phyloP scores from a whole-genome alignment of 53 echinoderm and acorn worm genomes.

The Paelopatides confundens region DNA sequence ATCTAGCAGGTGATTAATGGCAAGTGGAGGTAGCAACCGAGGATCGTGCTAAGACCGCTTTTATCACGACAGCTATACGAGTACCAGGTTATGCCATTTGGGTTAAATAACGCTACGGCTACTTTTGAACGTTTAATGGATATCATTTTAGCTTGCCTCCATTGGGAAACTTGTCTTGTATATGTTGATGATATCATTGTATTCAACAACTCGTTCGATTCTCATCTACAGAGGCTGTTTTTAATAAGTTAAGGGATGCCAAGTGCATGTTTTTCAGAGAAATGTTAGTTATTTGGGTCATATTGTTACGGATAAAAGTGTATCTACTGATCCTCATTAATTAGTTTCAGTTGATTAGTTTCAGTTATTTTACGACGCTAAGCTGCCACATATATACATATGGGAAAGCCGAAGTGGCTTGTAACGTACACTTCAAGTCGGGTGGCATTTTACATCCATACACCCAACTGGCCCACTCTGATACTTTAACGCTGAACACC shows the following conservation, averaged over 20 bases:
- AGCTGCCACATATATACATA: too few species aligned
- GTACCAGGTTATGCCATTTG: neutral
- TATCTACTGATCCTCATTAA: neutral
- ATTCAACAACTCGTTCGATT: neutral
- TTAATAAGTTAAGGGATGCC: neutral
- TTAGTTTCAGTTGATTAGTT: too few species aligned
- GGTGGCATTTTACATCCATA: too few species aligned
- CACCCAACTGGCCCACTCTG: too few species aligned
- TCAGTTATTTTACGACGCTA: too few species aligned
- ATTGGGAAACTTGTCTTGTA: constrained; percentile 15
- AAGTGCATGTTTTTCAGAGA: constrained; percentile 36
- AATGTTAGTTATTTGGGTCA: constrained; percentile 67
- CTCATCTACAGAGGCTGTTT: constrained; percentile 12
- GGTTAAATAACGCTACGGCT: neutral
- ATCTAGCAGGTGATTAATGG: constrained; percentile 4
- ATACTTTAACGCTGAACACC: too few species aligned
- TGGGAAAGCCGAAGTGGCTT: too few species aligned
- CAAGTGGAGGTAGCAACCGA: constrained; percentile 28
- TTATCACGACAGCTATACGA: constrained; percentile 10
- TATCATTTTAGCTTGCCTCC: neutral
- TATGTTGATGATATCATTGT: constrained; percentile 10
- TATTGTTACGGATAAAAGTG: constrained; percentile 42
- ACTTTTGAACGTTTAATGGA: constrained; percentile 23
- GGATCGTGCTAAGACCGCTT: neutral
- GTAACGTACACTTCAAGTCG: too few species aligned